These are phyloP conservation scores for Hystrix cristata DNA, from an alignment of 2,113 vertebrate species.

Conservation along the genomic window DNA sequence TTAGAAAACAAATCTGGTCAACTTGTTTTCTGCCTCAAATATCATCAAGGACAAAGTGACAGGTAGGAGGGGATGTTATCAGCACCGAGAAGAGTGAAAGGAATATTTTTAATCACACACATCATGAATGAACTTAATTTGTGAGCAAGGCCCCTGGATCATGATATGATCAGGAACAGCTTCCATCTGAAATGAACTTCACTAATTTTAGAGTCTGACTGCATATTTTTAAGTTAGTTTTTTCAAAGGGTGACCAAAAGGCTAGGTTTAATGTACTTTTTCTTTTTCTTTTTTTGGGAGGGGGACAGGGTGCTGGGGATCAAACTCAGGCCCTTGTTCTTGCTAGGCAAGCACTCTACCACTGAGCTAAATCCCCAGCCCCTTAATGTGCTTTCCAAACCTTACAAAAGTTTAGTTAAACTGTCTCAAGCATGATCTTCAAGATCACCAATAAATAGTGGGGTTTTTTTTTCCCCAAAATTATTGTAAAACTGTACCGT, in stretches of 20 bases:
- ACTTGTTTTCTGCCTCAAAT: not conserved
- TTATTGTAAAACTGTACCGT: not conserved
- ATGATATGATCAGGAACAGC: not conserved
- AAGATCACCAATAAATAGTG: not conserved
- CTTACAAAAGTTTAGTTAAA: slow-evolving; percentile 27
- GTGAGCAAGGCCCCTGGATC: not conserved
- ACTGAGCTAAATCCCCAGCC: too few relatives aligned
- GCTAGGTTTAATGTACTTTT: not conserved
- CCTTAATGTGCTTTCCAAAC: not conserved
- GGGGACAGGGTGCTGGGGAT: too few relatives aligned
- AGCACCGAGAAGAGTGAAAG: not conserved
- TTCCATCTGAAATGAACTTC: not conserved
- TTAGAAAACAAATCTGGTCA: not conserved
- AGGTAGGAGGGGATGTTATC: not conserved
- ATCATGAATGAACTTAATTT: not conserved
- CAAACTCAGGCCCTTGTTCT: too few relatives aligned
- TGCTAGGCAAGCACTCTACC: too few relatives aligned
- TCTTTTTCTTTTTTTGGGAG: not conserved
- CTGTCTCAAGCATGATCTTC: not conserved
- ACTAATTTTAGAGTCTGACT: not conserved
- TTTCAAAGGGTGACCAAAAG: not conserved
- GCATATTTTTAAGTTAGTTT: not conserved
- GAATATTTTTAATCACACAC: not conserved
- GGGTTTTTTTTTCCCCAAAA: not conserved
- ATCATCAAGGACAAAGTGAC: slow-evolving; percentile 45